Evolutionary conservation across 2,113 vertebrate genomes (phyloP).

Genomic region (Phocoena phocoena): DNA sequence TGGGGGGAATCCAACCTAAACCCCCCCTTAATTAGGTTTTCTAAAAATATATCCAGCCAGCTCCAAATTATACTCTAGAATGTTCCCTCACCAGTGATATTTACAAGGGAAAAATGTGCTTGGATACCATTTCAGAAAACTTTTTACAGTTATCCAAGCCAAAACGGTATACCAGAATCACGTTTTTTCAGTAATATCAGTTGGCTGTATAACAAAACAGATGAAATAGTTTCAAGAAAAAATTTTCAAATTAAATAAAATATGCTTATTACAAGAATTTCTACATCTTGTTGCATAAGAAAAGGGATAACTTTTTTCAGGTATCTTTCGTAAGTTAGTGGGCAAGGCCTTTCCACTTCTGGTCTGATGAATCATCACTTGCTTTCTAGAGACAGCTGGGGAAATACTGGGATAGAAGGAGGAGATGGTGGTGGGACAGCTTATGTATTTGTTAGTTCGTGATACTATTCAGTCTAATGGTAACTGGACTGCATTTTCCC

Average conservation of each 20-base stretch:
- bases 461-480: background rate
- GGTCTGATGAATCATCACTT: background rate
- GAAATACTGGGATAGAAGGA: background rate
- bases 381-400: background rate
- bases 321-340: background rate
- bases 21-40: slow-evolving; percentile 15
- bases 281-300: background rate
- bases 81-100: background rate
- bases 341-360: background rate
- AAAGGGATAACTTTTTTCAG: background rate
- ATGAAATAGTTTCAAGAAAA: background rate
- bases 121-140: slow-evolving; percentile 34
- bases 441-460: background rate
- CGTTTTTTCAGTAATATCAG: slow-evolving; percentile 24
- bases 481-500: background rate
- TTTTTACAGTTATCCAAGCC: background rate
- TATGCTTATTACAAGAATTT: background rate
- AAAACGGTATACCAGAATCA: slow-evolving; percentile 6
- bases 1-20: background rate
- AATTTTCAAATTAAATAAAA: slow-evolving; percentile 1
- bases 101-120: slow-evolving; percentile 9
- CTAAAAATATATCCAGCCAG: slow-evolving; percentile 27
- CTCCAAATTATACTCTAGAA: slow-evolving; percentile 5
- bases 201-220: background rate
- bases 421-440: background rate